A percentile compares a stretch with the other conserved stretches of the same genome.
Evolutionary conservation across 2,113 vertebrate species (phyloP).

Genomic region (Xenus cinereus): DNA sequence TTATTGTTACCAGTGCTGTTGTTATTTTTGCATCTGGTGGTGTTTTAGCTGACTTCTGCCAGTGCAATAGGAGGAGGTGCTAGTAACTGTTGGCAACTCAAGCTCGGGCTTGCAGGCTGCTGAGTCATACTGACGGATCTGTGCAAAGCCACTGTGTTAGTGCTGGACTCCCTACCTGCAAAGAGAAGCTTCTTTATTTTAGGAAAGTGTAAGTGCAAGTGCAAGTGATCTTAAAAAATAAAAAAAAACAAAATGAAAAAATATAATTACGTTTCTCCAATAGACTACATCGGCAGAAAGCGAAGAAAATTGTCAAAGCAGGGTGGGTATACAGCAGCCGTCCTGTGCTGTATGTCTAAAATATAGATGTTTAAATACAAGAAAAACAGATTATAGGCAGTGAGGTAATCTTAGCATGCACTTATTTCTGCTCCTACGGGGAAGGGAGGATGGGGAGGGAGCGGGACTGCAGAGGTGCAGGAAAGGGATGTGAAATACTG

Average conservation of each 20-base stretch:
- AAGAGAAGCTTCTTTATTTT: background rate
- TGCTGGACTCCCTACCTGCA: background rate
- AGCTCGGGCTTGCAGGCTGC: background rate
- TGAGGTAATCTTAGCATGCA: background rate
- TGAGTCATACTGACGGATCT: conserved; percentile 2
- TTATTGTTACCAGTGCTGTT: background rate
- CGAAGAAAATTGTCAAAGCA: background rate
- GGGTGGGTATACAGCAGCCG: background rate
- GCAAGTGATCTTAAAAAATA: background rate
- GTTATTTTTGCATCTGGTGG: background rate
- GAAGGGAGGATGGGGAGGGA: background rate
- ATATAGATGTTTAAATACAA: background rate
- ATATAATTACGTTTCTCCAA: background rate
- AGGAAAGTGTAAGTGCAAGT: background rate
- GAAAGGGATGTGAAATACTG: background rate
- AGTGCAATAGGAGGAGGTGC: background rate
- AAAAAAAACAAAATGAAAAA: background rate
- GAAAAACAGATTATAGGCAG: background rate
- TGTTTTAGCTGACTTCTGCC: background rate
- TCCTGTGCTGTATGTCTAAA: background rate
- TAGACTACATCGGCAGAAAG: background rate
- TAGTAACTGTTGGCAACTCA: background rate
- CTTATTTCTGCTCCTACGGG: background rate
- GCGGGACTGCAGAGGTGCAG: background rate
- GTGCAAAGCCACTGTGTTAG: background rate